These are phyloP conservation scores for Tylochromis polylepis DNA, from an alignment of 2,113 vertebrate genomes.

Conservation along the genomic window DNA sequence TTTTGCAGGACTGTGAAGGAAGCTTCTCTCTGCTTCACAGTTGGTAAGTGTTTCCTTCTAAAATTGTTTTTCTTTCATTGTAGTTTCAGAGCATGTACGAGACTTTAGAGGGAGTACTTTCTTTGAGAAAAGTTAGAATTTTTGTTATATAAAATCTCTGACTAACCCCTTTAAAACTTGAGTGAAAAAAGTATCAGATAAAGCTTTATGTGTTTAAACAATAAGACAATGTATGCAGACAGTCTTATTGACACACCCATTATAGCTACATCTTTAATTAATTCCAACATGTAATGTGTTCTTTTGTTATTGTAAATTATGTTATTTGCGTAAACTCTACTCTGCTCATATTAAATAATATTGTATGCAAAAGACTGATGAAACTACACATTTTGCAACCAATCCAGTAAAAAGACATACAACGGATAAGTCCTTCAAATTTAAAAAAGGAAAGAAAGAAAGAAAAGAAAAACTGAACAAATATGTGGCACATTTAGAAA, in stretches of 20 bases:
- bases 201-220: neutral
- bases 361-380: neutral
- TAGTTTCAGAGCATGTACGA: neutral
- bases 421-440: neutral
- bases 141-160: neutral
- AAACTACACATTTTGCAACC: neutral
- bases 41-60: constrained; percentile 61
- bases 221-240: constrained; percentile 11
- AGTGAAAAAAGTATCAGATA: neutral
- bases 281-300: neutral
- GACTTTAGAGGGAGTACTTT: neutral
- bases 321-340: neutral
- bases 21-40: constrained; percentile 26
- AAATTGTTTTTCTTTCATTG: neutral
- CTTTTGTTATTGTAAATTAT: neutral
- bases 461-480: neutral
- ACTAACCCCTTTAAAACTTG: neutral
- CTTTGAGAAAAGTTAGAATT: constrained; percentile 1
- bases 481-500: neutral
- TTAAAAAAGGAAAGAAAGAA: neutral
- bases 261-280: neutral
- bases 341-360: neutral
- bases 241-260: constrained; percentile 21
- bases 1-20: constrained; percentile 67
- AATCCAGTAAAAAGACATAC: neutral